Evolutionary conservation across 2,113 vertebrate genomes (phyloP).

Genomic region (Condylura cristata): DNA sequence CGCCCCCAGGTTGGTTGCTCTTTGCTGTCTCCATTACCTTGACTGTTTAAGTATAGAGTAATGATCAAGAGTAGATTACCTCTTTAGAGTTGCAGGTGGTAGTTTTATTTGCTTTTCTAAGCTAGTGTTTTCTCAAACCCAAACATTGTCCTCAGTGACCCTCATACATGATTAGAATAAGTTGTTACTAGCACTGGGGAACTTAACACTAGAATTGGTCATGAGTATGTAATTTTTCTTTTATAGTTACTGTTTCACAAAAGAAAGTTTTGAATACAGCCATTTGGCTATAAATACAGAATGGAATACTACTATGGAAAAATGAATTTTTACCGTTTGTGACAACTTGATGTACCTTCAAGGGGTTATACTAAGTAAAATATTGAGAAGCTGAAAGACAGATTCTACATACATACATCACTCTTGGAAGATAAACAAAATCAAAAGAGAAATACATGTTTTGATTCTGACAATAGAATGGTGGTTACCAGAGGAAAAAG

Average conservation of each 20-base stretch:
- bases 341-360: background rate
- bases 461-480: too few relatives aligned
- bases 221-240: background rate
- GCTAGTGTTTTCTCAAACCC: background rate
- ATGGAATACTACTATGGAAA: background rate
- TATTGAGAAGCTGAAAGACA: background rate
- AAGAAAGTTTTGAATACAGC: background rate
- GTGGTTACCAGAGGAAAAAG: too few relatives aligned
- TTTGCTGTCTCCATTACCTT: background rate
- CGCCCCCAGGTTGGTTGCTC: background rate
- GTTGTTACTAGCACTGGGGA: background rate
- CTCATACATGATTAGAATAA: background rate
- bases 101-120: background rate
- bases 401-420: background rate
- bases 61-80: background rate
- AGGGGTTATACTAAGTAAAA: background rate
- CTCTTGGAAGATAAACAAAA: background rate
- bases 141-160: background rate
- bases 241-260: background rate
- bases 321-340: too few relatives aligned
- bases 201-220: background rate
- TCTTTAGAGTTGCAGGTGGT: background rate
- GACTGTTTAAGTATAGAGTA: background rate
- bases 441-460: background rate
- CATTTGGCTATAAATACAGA: background rate